Conservation (phyloP, 2,888 invertebrate genomes). For the Seira sanloemensis region DNA sequence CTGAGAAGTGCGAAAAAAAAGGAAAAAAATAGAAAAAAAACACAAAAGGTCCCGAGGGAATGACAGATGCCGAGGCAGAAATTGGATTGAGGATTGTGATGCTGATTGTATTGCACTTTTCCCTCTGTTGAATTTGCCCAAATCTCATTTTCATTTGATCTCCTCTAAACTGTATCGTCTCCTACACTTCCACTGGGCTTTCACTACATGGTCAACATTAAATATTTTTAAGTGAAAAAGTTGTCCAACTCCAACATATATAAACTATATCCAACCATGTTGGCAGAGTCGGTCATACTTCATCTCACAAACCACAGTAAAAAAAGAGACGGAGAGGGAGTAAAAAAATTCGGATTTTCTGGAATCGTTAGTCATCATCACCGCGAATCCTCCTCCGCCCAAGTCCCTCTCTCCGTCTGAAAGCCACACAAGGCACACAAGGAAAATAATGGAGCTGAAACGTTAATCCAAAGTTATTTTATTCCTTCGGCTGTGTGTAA, state of each 20-base stretch:
- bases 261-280: too few relatives aligned
- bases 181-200: too few relatives aligned
- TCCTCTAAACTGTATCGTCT: too few relatives aligned
- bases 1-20: not conserved
- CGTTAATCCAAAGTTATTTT: not conserved
- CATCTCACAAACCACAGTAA: too few relatives aligned
- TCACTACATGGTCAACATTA: not conserved
- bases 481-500: too few relatives aligned
- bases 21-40: not conserved
- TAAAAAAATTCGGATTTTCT: not conserved
- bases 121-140: too few relatives aligned
- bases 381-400: not conserved
- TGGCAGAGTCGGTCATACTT: too few relatives aligned
- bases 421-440: not conserved
- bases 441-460: not conserved
- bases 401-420: too few relatives aligned
- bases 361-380: slow-evolving; percentile 37
- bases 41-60: not conserved
- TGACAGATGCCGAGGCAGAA: not conserved
- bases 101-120: not conserved
- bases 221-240: not conserved
- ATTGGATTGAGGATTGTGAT: not conserved
- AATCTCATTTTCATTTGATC: too few relatives aligned
- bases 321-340: not conserved
- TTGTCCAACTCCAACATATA: too few relatives aligned